Evolutionary conservation across 2,113 vertebrate species (phyloP).

Genomic region (Ceuthmochares aereus): DNA sequence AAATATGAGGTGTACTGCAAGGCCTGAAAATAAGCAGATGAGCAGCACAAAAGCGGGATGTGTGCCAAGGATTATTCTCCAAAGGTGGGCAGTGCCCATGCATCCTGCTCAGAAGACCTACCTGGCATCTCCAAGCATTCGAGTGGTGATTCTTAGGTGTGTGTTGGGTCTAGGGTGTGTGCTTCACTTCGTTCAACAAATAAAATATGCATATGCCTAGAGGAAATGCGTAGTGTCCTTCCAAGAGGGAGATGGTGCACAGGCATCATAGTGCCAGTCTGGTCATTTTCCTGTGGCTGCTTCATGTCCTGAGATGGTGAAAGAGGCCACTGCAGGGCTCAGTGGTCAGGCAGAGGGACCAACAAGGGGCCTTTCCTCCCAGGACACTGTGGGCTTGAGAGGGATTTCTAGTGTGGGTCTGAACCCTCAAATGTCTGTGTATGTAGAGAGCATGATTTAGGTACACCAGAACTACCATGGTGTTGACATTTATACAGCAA

Average conservation of each 20-base stretch:
- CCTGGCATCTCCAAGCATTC: not conserved
- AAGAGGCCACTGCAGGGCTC: not conserved
- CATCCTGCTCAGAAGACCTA: not conserved
- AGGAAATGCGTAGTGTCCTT: not conserved
- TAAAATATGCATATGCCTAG: not conserved
- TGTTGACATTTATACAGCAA: not conserved
- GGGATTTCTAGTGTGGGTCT: not conserved
- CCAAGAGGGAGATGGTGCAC: not conserved
- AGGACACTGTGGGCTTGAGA: not conserved
- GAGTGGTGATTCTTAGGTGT: not conserved
- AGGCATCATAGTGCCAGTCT: not conserved
- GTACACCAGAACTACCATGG: not conserved
- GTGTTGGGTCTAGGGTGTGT: not conserved
- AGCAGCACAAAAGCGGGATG: not conserved
- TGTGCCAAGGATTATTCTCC: not conserved
- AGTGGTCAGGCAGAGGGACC: not conserved
- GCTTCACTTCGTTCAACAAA: not conserved
- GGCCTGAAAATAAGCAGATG: constrained; percentile 23
- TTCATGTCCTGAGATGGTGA: not conserved
- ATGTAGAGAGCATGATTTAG: not conserved
- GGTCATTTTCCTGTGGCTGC: not conserved
- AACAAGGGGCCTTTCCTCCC: not conserved
- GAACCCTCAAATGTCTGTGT: not conserved
- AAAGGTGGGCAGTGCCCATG: not conserved
- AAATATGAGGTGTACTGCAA: constrained; percentile 82